phyloP scores from a whole-genome alignment of 2,888 invertebrate genomes.

The Geophilus truncorum region DNA sequence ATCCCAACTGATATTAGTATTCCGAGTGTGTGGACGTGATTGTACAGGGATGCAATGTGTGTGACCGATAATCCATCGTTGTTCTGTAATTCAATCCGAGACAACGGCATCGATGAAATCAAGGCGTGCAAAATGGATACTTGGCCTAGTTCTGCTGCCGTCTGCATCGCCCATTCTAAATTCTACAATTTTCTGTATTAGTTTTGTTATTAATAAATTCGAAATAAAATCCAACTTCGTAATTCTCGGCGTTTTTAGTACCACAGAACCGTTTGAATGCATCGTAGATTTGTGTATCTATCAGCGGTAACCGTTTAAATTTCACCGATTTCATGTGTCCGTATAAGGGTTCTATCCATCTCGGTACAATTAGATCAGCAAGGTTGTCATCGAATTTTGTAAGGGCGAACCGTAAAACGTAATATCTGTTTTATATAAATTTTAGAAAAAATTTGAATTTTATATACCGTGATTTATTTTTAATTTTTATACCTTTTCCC shows the following conservation, averaged over 20 bases:
- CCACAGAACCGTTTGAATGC: constrained; percentile 28
- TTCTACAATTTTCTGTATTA: background rate
- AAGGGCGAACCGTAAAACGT: background rate
- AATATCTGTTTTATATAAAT: constrained; percentile 22
- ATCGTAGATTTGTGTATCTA: constrained; percentile 4
- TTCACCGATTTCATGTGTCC: constrained; percentile 28
- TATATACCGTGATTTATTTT: background rate
- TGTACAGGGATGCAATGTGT: constrained; percentile 31
- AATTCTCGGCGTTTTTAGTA: background rate
- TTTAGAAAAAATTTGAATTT: background rate
- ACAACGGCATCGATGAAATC: background rate
- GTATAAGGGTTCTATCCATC: constrained; percentile 13
- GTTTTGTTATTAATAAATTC: too few species aligned
- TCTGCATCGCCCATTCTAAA: constrained; percentile 28
- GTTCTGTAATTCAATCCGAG: constrained; percentile 25
- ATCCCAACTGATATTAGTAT: constrained; percentile 29
- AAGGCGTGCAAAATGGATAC: constrained; percentile 31
- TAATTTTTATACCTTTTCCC: background rate
- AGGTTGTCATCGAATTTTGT: background rate
- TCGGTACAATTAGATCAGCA: background rate
- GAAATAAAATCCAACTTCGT: constrained; percentile 16
- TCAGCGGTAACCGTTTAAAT: constrained; percentile 33
- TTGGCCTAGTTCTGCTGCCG: constrained; percentile 15
- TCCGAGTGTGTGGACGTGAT: constrained; percentile 32
- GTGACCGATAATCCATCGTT: constrained; percentile 31